Percentiles rank a stretch among this genome's conserved stretches.
Conservation (phyloP, 2,113 vertebrate genomes). For the Trematocara variabile region DNA sequence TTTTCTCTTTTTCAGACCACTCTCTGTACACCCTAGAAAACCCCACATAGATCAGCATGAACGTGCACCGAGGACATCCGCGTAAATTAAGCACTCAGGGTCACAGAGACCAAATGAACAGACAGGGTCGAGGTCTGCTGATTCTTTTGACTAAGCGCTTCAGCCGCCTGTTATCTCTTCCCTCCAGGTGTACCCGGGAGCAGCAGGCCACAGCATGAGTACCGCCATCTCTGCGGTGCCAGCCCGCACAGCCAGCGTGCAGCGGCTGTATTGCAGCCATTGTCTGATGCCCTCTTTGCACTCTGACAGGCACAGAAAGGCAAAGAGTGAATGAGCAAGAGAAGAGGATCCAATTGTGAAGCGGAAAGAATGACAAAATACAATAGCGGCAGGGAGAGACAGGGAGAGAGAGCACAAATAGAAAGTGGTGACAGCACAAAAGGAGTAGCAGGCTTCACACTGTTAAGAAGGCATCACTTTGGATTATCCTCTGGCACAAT, state of each 20-base stretch:
- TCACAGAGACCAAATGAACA: not conserved
- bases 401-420: slow-evolving; percentile 9
- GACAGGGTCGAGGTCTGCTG: not conserved
- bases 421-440: slow-evolving; percentile 15
- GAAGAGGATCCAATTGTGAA: slow-evolving; percentile 52
- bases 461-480: not conserved
- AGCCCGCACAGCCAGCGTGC: slow-evolving; percentile 45
- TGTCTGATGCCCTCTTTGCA: slow-evolving; percentile 56
- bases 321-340: slow-evolving; percentile 19
- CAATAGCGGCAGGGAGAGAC: slow-evolving; percentile 56
- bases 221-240: slow-evolving; percentile 38
- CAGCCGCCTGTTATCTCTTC: not conserved
- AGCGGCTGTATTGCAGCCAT: slow-evolving; percentile 39
- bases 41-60: not conserved
- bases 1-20: not conserved
- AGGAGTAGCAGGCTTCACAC: slow-evolving; percentile 2
- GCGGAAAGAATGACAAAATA: slow-evolving; percentile 29
- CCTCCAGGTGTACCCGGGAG: slow-evolving; percentile 37
- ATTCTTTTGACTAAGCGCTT: slow-evolving; percentile 13
- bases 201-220: slow-evolving; percentile 7
- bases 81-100: not conserved
- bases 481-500: slow-evolving; percentile 25
- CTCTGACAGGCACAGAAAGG: slow-evolving; percentile 28
- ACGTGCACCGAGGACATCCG: not conserved
- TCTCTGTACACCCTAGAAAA: not conserved